Percentiles rank a stretch among this genome's conserved stretches.
Evolutionary conservation across 2,113 vertebrate species (phyloP).

Genomic region (Callipepla californica): DNA sequence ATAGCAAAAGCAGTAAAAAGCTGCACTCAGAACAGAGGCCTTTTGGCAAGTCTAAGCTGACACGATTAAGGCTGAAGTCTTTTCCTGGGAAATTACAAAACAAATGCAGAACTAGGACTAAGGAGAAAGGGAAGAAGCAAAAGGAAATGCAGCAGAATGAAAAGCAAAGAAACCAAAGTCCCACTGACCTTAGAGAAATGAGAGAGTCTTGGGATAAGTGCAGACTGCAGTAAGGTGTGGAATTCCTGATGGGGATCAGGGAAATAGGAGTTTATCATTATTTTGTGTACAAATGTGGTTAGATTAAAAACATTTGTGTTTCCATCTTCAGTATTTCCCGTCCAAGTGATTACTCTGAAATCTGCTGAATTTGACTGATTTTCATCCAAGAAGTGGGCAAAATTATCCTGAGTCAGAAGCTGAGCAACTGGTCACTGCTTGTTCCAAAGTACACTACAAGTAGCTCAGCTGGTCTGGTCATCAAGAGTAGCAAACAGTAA

Average conservation of each 20-base stretch:
- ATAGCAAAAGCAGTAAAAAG: background rate
- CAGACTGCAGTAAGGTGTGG: background rate
- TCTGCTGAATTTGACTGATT: background rate
- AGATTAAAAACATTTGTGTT: background rate
- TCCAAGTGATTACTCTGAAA: background rate
- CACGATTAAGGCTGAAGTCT: background rate
- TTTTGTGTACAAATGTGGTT: background rate
- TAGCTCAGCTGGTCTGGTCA: background rate
- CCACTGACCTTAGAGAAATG: background rate
- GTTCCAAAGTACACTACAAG: background rate
- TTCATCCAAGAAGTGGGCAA: background rate
- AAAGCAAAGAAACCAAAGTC: background rate
- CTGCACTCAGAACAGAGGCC: background rate
- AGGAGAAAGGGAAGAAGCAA: background rate
- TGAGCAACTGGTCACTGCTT: background rate
- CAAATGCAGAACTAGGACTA: background rate
- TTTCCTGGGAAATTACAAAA: background rate
- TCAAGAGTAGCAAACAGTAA: background rate
- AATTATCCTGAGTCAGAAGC: background rate
- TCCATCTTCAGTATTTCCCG: background rate
- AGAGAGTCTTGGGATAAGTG: background rate
- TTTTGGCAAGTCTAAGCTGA: background rate
- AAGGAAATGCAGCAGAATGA: background rate
- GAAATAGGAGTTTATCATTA: background rate
- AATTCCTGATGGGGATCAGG: background rate